Evolutionary conservation across 2,113 vertebrate genomes (phyloP), one percentile per base, ranked within the genome.

Genomic region (Gymnogyps californianus): DNA sequence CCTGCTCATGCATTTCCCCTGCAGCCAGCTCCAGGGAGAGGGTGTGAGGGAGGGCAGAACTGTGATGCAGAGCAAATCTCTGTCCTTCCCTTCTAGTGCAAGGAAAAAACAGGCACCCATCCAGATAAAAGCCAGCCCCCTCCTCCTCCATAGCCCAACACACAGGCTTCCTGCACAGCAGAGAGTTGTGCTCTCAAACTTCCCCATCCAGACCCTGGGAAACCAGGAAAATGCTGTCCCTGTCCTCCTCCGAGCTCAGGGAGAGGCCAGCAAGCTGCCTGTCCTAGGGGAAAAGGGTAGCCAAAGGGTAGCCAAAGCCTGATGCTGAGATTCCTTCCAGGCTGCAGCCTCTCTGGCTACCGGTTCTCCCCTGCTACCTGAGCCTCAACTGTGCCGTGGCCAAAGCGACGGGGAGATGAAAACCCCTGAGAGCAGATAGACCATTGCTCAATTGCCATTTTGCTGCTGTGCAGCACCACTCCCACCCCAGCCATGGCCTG

Each of bases 151-250:
- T 0, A 66, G 22, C 6, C 38, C 36, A 80, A 5, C 40, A 59
- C 8, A 25, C 1, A 34, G 38, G 22, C 10, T 69, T 70, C 36
- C 17, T 22, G 21, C 16, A 42, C 0, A 0, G 12, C 6, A 9
- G 14, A 40, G 20, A 76, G 2, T 28, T 28, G 7, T 34, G 31
- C 31, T 74, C n/a, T n/a, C 9, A 34, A 14, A 19, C 34, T 82
- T 78, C 61, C n/a, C 13, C 15, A 31, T 26, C 19, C 28, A 62
- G 49, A 81, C 5, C 2, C 20, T 11, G 38, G 4, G 3, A 83
- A 89, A 75, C 3, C 20, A 38, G 14, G 38, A 52, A 54, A 54
- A 62, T 46, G 3, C 16, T 62, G 36, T 38, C 7, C 18, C 21
- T 59, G 21, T 47, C 13, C 11, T 81, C 21, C 58, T 66, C 28